These are phyloP conservation scores for Pseudococcus viburni DNA, from an alignment of 2,888 invertebrate species.

Conservation along the genomic window DNA sequence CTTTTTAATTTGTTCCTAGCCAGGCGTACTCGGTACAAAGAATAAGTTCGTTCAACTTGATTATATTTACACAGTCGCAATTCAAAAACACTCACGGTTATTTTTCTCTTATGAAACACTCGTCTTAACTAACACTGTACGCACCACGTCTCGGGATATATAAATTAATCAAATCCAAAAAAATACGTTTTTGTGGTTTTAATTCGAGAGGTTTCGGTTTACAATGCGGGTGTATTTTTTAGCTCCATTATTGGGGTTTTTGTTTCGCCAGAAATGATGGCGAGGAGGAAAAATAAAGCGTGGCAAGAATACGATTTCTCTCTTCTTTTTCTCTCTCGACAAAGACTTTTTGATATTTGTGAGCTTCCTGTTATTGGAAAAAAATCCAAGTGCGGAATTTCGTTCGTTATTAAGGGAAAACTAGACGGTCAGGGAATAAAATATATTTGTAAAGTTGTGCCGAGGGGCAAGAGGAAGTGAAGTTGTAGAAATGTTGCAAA, in stretches of 20 bases:
- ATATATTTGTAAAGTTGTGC: too few species aligned
- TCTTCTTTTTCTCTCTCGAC: not conserved
- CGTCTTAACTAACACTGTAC: not conserved
- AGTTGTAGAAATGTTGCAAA: too few species aligned
- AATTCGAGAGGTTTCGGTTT: not conserved
- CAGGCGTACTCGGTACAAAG: not conserved
- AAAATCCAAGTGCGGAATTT: not conserved
- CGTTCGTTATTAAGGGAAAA: not conserved
- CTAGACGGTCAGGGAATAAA: not conserved
- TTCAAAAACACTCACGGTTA: constrained; percentile 37
- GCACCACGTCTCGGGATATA: not conserved
- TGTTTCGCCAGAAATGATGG: not conserved
- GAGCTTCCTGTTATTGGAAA: not conserved
- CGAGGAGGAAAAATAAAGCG: not conserved
- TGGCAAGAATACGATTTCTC: not conserved
- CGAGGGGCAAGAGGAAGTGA: too few species aligned
- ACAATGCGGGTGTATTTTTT: constrained; percentile 20
- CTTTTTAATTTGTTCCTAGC: constrained; percentile 38
- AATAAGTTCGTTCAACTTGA: constrained; percentile 30
- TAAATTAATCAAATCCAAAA: constrained; percentile 20
- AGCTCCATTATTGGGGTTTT: not conserved
- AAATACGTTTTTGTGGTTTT: not conserved
- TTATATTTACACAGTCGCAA: constrained; percentile 50
- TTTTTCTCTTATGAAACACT: constrained; percentile 30
- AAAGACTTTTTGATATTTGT: not conserved